A percentile compares a stretch with the other conserved stretches of the same genome.
Evolutionary conservation across 2,113 vertebrate species (phyloP).

Genomic region (Takifugu bimaculatus): DNA sequence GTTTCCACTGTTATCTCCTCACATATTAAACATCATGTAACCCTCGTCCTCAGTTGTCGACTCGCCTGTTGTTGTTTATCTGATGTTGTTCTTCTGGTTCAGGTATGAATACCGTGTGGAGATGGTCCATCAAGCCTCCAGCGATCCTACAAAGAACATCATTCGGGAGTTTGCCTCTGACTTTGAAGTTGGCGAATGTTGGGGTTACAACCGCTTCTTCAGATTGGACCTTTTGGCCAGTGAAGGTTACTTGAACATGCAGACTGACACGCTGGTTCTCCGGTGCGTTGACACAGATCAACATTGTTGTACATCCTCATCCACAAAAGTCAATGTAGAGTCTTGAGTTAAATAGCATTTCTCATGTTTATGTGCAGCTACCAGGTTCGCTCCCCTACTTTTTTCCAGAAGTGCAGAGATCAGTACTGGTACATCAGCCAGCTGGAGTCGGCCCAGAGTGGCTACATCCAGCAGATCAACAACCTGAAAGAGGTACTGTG

Average conservation of each 20-base stretch:
- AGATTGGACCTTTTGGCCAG: constrained; percentile 93
- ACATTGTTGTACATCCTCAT: not conserved
- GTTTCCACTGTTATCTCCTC: too few species aligned
- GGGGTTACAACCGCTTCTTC: constrained; percentile 99
- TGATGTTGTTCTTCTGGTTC: not conserved
- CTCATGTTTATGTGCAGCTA: constrained; percentile 73
- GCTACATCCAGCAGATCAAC: constrained; percentile 96
- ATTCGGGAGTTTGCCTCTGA: constrained; percentile 97
- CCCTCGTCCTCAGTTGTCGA: too few species aligned
- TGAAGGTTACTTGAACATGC: constrained; percentile 94
- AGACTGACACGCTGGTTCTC: constrained; percentile 93
- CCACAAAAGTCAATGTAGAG: not conserved
- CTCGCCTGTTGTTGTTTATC: not conserved
- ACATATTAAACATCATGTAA: too few species aligned
- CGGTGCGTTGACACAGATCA: constrained; percentile 70
- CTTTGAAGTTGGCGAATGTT: constrained; percentile 97
- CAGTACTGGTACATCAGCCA: constrained; percentile 99
- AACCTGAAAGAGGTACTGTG: constrained; percentile 91
- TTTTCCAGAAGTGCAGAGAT: constrained; percentile 97
- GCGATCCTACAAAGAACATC: constrained; percentile 95
- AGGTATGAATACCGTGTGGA: constrained; percentile 99
- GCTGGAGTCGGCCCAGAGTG: constrained; percentile 89
- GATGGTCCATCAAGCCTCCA: constrained; percentile 98
- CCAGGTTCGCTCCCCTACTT: constrained; percentile 96
- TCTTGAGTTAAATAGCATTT: not conserved